A percentile compares a stretch with the other conserved stretches of the same genome.
These are phyloP conservation scores for Falcunculus frontatus DNA, from an alignment of 2,113 vertebrate species.

Conservation along the genomic window DNA sequence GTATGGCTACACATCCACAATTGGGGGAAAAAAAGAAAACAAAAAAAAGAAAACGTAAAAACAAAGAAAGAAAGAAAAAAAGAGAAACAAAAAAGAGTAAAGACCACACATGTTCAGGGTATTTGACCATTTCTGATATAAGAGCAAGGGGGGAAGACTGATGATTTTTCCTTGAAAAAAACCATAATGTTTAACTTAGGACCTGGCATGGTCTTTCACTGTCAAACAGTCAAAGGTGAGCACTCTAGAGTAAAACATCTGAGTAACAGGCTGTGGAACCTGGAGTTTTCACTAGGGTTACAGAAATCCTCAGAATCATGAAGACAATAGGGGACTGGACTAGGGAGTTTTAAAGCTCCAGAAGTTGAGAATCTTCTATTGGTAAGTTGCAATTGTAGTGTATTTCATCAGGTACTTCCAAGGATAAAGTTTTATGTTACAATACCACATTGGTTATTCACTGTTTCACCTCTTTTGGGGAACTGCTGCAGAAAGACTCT, in stretches of 20 bases:
- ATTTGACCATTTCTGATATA: neutral
- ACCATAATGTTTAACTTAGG: rapidly evolving
- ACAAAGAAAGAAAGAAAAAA: neutral
- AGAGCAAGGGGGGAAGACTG: neutral
- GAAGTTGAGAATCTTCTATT: neutral
- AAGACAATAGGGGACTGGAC: neutral
- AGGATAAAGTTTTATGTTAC: neutral
- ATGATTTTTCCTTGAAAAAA: neutral
- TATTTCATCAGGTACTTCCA: neutral
- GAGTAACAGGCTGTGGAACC: neutral
- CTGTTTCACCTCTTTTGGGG: neutral
- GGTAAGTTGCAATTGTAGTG: neutral
- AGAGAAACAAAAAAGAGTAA: neutral
- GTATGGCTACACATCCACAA: neutral
- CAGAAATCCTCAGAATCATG: neutral
- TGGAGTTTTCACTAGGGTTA: neutral
- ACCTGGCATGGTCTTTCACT: neutral
- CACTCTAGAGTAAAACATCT: neutral
- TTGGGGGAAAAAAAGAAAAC: rapidly evolving
- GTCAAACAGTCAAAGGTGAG: neutral
- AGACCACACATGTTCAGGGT: neutral
- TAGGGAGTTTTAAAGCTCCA: neutral
- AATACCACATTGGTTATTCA: neutral
- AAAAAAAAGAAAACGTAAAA: neutral
- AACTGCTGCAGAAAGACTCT: neutral